phyloP scores from a whole-genome alignment of 2,113 vertebrate genomes.

The Mustelus asterias region DNA sequence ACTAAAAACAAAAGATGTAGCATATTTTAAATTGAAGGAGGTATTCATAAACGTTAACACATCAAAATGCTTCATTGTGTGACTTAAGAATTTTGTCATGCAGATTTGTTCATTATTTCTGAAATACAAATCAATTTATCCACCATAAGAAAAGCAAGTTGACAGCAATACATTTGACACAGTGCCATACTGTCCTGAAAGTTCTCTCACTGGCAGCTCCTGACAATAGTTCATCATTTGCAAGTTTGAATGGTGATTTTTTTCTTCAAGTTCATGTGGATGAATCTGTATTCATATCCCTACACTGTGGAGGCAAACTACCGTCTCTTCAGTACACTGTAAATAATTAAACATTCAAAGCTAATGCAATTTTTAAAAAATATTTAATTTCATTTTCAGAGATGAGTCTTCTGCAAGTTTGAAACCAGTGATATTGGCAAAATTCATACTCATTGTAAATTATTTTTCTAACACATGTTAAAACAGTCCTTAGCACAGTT shows the following conservation, averaged over 20 bases:
- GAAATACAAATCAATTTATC: neutral
- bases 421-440: neutral
- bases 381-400: conserved; percentile 13
- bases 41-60: neutral
- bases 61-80: neutral
- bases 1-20: neutral
- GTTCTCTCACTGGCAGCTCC: neutral
- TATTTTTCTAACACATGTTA: neutral
- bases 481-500: conserved; percentile 40
- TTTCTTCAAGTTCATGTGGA: neutral
- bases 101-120: neutral
- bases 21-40: neutral
- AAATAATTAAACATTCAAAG: neutral
- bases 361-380: neutral
- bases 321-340: neutral
- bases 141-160: neutral
- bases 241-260: neutral
- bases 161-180: neutral
- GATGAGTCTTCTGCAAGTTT: neutral
- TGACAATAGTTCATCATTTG: neutral
- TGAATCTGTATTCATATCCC: neutral
- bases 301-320: neutral
- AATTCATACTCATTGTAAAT: neutral
- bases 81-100: conserved; percentile 17
- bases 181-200: neutral